phyloP scores from a whole-genome alignment of 2,888 invertebrate genomes.

The Cetonia aurata region DNA sequence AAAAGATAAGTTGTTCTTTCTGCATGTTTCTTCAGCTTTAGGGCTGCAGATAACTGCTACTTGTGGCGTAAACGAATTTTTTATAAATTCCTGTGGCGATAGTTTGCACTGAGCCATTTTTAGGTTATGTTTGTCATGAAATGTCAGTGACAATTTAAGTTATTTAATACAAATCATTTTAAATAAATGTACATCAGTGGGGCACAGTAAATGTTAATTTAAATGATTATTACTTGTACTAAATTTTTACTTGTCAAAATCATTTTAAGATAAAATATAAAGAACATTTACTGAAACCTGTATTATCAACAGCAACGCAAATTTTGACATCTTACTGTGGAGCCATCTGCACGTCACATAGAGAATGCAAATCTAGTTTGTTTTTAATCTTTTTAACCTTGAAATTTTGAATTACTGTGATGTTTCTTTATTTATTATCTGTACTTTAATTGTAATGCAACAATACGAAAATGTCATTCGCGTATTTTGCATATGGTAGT shows the following conservation, averaged over 20 bases:
- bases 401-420: too few relatives aligned
- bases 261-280: conserved; percentile 20
- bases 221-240: neutral
- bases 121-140: conserved; percentile 31
- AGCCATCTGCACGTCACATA: too few relatives aligned
- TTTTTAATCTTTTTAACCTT: too few relatives aligned
- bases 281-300: neutral
- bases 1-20: conserved; percentile 92
- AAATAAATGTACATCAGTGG: conserved; percentile 11
- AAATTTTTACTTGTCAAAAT: conserved; percentile 24
- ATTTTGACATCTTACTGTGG: too few relatives aligned
- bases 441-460: neutral
- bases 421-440: too few relatives aligned
- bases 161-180: conserved; percentile 30
- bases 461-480: conserved; percentile 66
- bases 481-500: conserved; percentile 93
- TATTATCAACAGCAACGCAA: neutral
- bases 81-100: conserved; percentile 88
- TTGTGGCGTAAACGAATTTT: conserved; percentile 90
- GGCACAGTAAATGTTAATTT: neutral
- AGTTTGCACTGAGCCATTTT: conserved; percentile 74
- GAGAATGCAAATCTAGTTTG: too few relatives aligned
- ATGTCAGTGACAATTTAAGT: conserved; percentile 24
- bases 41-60: conserved; percentile 88
- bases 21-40: conserved; percentile 85